Evolutionary conservation across 2,888 invertebrate genomes (phyloP).

Genomic region (Hemithea aestivaria): DNA sequence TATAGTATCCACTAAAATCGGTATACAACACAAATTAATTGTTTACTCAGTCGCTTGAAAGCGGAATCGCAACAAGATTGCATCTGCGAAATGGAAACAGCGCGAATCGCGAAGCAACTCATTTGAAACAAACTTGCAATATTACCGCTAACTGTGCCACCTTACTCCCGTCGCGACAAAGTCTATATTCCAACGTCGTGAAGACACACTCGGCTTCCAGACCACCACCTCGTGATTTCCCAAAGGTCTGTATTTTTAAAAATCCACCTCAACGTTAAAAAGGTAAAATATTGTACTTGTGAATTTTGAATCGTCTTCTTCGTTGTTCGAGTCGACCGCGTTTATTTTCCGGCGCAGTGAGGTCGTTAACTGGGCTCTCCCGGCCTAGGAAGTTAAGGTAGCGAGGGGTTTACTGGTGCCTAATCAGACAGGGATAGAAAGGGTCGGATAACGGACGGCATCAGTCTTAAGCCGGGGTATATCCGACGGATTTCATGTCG

Average conservation of each 20-base stretch:
- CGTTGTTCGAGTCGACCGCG: slow-evolving; percentile 35
- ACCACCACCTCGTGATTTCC: slow-evolving; percentile 66
- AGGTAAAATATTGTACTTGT: slow-evolving; percentile 59
- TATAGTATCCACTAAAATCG: slow-evolving; percentile 1
- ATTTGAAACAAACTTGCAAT: slow-evolving; percentile 40
- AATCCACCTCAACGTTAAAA: slow-evolving; percentile 60
- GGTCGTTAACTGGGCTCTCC: slow-evolving; percentile 40
- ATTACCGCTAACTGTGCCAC: slow-evolving; percentile 22
- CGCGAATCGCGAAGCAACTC: slow-evolving; percentile 36
- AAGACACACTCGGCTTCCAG: slow-evolving; percentile 37
- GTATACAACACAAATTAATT: slow-evolving; percentile 29
- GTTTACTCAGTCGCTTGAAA: slow-evolving; percentile 40
- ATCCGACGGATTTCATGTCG: slow-evolving; percentile 18
- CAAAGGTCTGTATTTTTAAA: slow-evolving; percentile 67
- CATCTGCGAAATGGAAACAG: slow-evolving; percentile 41
- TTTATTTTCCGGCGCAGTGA: slow-evolving; percentile 40
- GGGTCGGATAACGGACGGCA: slow-evolving; percentile 33
- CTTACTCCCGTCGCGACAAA: slow-evolving; percentile 39
- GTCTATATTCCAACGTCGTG: slow-evolving; percentile 42
- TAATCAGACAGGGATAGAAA: slow-evolving; percentile 38
- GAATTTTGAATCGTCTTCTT: slow-evolving; percentile 51
- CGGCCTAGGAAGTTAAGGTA: slow-evolving; percentile 34
- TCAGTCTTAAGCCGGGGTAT: slow-evolving; percentile 24
- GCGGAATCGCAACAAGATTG: slow-evolving; percentile 47
- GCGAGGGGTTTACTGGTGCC: slow-evolving; percentile 30